phyloP scores from a whole-genome alignment of 2,888 invertebrate species.

The Athripsodes cinereus region DNA sequence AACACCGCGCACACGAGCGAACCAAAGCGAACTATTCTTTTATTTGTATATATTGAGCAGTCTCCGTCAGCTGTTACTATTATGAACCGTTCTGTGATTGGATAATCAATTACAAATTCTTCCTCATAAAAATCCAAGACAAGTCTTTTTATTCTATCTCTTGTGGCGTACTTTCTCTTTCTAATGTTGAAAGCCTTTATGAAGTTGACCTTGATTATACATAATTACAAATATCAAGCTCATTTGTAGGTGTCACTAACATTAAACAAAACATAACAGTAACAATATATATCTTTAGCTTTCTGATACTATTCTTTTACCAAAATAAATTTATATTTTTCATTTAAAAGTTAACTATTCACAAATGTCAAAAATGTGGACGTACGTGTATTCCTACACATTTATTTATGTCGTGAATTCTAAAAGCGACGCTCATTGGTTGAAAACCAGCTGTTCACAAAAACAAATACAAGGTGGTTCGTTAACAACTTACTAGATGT shows the following conservation, averaged over 20 bases:
- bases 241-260: too few species aligned
- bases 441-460: conserved; percentile 48
- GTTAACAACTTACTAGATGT: conserved; percentile 12
- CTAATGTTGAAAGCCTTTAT: too few species aligned
- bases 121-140: conserved; percentile 3
- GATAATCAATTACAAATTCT: conserved; percentile 45
- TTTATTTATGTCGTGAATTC: conserved; percentile 37
- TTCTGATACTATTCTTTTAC: too few species aligned
- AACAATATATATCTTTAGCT: too few species aligned
- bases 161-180: too few species aligned
- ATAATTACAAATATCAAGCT: too few species aligned
- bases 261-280: too few species aligned
- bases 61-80: conserved; percentile 39
- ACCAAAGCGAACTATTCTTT: conserved; percentile 16
- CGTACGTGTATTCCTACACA: conserved; percentile 36
- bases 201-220: too few species aligned
- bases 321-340: too few species aligned
- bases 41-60: conserved; percentile 1
- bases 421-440: conserved; percentile 37
- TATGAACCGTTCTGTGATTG: conserved; percentile 41
- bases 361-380: conserved; percentile 37
- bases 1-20: conserved; percentile 8
- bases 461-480: conserved; percentile 28
- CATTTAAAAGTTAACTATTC: too few species aligned
- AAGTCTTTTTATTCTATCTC: conserved; percentile 27